These are phyloP conservation scores for Tamias sibiricus DNA, from an alignment of 2,113 vertebrate genomes.

Conservation along the genomic window DNA sequence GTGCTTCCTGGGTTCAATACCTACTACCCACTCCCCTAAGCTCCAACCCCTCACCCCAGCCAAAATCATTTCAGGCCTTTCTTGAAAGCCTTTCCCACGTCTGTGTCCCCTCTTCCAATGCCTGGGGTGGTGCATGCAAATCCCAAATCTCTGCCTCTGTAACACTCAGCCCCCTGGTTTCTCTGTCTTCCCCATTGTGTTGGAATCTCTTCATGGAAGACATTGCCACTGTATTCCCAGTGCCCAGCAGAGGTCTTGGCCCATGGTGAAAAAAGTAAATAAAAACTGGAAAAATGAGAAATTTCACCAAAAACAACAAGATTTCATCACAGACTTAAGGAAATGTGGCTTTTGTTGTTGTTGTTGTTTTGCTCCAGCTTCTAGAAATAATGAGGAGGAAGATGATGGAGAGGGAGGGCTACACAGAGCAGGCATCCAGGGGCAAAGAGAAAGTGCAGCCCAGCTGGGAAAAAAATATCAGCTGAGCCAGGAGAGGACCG, in stretches of 20 bases:
- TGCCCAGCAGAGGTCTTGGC: background rate
- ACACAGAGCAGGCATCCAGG: background rate
- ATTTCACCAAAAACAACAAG: background rate
- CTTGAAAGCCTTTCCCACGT: background rate
- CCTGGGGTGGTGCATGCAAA: background rate
- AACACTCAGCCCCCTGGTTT: background rate
- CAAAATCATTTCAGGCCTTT: background rate
- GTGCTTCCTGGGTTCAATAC: too few species aligned
- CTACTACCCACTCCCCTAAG: too few species aligned
- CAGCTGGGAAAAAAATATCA: background rate
- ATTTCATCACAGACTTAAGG: background rate
- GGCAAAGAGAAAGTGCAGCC: background rate
- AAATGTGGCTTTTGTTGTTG: background rate
- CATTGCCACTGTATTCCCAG: background rate
- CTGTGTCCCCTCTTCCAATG: background rate
- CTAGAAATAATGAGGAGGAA: background rate
- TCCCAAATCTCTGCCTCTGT: background rate
- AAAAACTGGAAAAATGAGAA: background rate
- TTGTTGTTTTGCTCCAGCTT: background rate
- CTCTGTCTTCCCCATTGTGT: background rate
- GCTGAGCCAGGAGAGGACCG: background rate
- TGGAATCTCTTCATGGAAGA: background rate
- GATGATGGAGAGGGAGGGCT: background rate
- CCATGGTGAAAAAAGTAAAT: background rate
- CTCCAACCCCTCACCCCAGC: too few species aligned